phyloP scores from a whole-genome alignment of 2,797 vertebrate species.

The Australoheros facetus region DNA sequence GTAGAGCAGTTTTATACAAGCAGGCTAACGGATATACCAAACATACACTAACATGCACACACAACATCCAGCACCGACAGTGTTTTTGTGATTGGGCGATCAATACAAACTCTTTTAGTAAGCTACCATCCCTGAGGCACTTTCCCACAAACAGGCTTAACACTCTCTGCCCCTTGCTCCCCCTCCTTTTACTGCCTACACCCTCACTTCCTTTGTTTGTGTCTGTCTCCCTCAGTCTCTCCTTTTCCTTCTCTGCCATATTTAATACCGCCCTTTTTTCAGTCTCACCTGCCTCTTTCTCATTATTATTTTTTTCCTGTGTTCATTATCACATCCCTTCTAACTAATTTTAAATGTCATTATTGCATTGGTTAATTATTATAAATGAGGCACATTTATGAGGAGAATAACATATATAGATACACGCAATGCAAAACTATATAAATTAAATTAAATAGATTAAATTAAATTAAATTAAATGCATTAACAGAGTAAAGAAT shows the following conservation, averaged over 20 bases:
- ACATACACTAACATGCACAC: constrained; percentile 14
- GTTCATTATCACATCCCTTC: neutral
- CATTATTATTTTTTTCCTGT: neutral
- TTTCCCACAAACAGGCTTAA: constrained; percentile 77
- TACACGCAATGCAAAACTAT: neutral
- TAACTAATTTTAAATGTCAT: neutral
- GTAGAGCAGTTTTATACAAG: constrained; percentile 5
- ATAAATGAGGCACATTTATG: neutral
- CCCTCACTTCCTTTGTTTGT: constrained; percentile 56
- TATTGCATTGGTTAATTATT: neutral
- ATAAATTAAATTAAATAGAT: neutral
- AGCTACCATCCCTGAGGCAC: constrained; percentile 69
- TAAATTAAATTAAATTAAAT: neutral
- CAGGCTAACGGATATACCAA: constrained; percentile 3
- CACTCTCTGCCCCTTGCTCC: constrained; percentile 49
- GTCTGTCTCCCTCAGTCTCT: constrained; percentile 17
- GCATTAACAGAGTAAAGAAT: neutral
- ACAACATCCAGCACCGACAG: constrained; percentile 39
- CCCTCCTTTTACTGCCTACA: constrained; percentile 35
- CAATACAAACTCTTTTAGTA: constrained; percentile 72
- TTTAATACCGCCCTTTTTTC: neutral
- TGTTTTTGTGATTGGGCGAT: constrained; percentile 67
- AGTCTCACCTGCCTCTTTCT: neutral
- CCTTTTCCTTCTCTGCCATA: constrained; percentile 15
- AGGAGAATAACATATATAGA: neutral